These are phyloP conservation scores for Pituophis catenifer DNA, from an alignment of 2,113 vertebrate genomes.

Conservation along the genomic window DNA sequence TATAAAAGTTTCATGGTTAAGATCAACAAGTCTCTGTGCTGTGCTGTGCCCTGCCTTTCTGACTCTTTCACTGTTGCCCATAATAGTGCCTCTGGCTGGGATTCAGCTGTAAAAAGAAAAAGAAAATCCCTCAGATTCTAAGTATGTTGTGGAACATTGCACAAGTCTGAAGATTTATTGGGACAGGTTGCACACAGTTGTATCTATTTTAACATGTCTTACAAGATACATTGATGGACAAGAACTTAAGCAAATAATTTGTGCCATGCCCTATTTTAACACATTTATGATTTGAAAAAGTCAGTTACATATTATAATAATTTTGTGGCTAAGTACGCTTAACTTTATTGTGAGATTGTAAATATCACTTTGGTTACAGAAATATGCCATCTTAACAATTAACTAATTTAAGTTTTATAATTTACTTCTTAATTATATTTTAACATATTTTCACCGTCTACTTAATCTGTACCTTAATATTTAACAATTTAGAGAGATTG, in stretches of 20 bases:
- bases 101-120: background rate
- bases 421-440: conserved; percentile 2
- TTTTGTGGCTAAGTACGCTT: conserved; percentile 49
- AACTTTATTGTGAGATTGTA: conserved; percentile 42
- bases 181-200: background rate
- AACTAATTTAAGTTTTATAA: background rate
- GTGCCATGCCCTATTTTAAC: conserved; percentile 24
- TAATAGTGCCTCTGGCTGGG: background rate
- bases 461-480: background rate
- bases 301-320: conserved; percentile 22
- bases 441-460: conserved; percentile 7
- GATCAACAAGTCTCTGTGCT: background rate
- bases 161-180: background rate
- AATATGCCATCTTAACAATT: conserved; percentile 13
- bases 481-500: background rate
- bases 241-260: conserved; percentile 36
- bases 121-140: background rate
- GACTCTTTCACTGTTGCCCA: background rate
- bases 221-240: background rate
- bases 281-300: conserved; percentile 30
- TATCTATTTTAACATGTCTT: conserved; percentile 25
- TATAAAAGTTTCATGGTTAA: background rate
- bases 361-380: conserved; percentile 45
- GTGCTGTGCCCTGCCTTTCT: background rate
- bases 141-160: conserved; percentile 6